These are phyloP conservation scores for Nothocercus nigrocapillus DNA, from an alignment of 2,113 vertebrate species.

Conservation along the genomic window DNA sequence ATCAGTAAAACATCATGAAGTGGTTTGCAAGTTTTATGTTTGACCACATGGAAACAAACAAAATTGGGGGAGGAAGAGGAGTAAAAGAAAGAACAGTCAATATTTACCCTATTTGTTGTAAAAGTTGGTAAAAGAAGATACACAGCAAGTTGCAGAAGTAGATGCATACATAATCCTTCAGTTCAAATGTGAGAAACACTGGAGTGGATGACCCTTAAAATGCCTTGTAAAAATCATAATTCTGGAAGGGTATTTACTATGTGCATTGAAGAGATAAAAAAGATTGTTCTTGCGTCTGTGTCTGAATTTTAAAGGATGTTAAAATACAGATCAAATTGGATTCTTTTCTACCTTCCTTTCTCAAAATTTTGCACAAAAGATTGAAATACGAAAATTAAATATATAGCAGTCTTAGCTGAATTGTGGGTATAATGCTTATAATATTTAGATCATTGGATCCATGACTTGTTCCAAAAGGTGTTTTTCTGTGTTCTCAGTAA, in stretches of 20 bases:
- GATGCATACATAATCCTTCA: neutral
- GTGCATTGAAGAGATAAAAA: neutral
- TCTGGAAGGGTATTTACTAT: neutral
- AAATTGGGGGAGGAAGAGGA: neutral
- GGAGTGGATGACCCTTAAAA: neutral
- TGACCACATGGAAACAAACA: neutral
- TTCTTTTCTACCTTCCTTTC: neutral
- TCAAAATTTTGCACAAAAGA: neutral
- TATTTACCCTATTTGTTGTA: neutral
- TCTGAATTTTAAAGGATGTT: neutral
- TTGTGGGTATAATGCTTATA: neutral
- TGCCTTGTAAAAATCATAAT: neutral
- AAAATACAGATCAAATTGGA: neutral
- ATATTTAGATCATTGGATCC: neutral
- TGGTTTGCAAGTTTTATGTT: neutral
- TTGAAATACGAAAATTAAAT: neutral
- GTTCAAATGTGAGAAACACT: neutral
- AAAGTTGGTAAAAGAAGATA: neutral
- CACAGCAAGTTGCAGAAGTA: neutral
- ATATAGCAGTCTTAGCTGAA: neutral
- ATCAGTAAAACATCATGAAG: neutral
- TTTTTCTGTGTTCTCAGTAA: neutral
- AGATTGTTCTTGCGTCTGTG: neutral
- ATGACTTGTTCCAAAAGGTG: neutral
- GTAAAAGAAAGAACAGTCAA: neutral